phyloP scores from a whole-genome alignment of 2,888 invertebrate species.

The Petrolisthes cinctipes region DNA sequence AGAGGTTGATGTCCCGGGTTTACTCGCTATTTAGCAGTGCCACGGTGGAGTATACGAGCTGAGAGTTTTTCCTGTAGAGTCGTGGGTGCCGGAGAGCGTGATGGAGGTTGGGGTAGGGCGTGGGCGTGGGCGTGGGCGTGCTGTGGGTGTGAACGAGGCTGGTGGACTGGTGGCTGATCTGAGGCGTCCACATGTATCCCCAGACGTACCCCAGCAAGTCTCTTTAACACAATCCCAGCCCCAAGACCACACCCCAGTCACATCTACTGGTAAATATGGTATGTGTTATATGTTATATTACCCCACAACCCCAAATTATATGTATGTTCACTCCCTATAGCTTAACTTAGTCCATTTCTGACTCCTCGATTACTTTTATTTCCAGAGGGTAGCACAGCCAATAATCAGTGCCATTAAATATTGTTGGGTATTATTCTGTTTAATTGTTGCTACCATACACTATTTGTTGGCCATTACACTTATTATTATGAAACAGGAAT shows the following conservation, averaged over 20 bases:
- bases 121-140: constrained; percentile 52
- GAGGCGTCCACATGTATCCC: constrained; percentile 46
- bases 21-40: background rate
- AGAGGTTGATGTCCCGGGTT: constrained; percentile 12
- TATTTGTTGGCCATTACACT: no score
- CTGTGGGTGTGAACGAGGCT: constrained; percentile 18
- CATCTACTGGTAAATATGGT: background rate
- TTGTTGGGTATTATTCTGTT: no score
- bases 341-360: no score
- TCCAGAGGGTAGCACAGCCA: no score
- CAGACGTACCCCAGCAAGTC: constrained; percentile 25
- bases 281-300: no score
- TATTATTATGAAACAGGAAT: no score
- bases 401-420: no score
- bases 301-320: no score
- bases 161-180: constrained; percentile 26
- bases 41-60: background rate
- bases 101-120: constrained; percentile 46
- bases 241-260: background rate
- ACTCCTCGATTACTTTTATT: no score
- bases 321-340: no score
- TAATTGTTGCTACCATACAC: no score
- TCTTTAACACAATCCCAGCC: background rate
- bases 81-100: background rate
- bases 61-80: background rate